A percentile compares a stretch with the other conserved stretches of the same genome.
phyloP scores from a whole-genome alignment of 2,888 invertebrate genomes.

The Drosophila nr. perissopoda region DNA sequence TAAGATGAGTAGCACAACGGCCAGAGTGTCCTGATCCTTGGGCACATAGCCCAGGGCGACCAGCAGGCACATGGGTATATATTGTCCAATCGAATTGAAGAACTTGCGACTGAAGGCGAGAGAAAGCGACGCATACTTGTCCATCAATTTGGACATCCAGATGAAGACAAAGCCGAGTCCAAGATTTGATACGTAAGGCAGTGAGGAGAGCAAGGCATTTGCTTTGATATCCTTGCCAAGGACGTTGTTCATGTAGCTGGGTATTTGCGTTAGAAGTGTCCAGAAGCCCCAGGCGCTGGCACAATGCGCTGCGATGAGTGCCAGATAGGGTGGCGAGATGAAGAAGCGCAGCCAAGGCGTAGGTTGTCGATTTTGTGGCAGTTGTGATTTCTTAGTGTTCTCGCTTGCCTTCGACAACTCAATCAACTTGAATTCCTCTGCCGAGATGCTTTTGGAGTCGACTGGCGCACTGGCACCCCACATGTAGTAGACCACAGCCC shows the following conservation, averaged over 20 bases:
- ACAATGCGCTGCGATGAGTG: slow-evolving; percentile 89
- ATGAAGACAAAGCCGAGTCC: slow-evolving; percentile 90
- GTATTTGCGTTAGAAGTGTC: slow-evolving; percentile 92
- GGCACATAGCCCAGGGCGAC: slow-evolving; percentile 87
- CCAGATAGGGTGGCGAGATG: slow-evolving; percentile 91
- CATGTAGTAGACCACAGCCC: slow-evolving; percentile 89
- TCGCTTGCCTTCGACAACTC: slow-evolving; percentile 83
- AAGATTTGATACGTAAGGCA: slow-evolving; percentile 91
- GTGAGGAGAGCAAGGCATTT: slow-evolving; percentile 89
- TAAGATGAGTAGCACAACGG: slow-evolving; percentile 88
- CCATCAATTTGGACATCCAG: slow-evolving; percentile 87
- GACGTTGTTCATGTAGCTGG: slow-evolving; percentile 91
- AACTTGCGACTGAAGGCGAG: slow-evolving; percentile 85
- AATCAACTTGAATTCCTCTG: slow-evolving; percentile 89
- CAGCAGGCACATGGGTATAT: slow-evolving; percentile 89
- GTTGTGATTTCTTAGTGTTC: slow-evolving; percentile 33
- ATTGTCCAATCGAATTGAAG: slow-evolving; percentile 87
- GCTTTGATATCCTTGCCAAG: slow-evolving; percentile 89
- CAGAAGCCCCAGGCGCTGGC: slow-evolving; percentile 93
- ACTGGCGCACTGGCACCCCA: slow-evolving; percentile 89
- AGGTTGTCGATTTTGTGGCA: slow-evolving; percentile 71
- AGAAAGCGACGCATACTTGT: slow-evolving; percentile 75
- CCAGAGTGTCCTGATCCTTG: slow-evolving; percentile 84
- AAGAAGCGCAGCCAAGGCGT: slow-evolving; percentile 92
- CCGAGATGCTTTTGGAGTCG: slow-evolving; percentile 87